phyloP scores from a whole-genome alignment of 2,113 vertebrate species.

The Mustela nigripes region DNA sequence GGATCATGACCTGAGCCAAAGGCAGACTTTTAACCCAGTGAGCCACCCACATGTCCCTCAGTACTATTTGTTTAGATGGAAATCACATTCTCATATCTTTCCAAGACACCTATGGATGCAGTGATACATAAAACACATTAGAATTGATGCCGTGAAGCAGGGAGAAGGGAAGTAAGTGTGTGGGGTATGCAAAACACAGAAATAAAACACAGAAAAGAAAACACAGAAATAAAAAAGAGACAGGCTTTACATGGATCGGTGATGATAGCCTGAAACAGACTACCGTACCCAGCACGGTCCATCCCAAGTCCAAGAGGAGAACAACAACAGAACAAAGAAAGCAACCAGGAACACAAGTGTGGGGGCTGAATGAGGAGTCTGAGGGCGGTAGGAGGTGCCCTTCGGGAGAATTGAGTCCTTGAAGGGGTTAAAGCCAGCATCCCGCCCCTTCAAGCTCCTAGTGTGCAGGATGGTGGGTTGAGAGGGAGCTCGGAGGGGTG shows the following conservation, averaged over 20 bases:
- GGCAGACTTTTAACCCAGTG: no score
- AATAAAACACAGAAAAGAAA: not conserved
- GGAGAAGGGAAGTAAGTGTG: no score
- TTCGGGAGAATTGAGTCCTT: not conserved
- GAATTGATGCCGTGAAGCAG: not conserved
- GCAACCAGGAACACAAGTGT: no score
- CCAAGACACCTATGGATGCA: not conserved
- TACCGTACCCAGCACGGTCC: not conserved
- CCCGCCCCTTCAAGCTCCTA: not conserved
- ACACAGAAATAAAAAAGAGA: not conserved
- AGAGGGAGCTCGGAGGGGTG: not conserved
- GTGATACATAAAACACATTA: not conserved
- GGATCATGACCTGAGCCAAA: no score
- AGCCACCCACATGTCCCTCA: not conserved
- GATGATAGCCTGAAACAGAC: not conserved
- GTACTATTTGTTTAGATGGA: not conserved
- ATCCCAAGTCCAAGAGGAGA: not conserved
- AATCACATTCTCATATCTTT: not conserved
- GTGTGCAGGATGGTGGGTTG: not conserved
- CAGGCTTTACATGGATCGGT: not conserved
- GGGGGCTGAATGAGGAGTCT: not conserved
- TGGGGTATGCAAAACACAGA: not conserved
- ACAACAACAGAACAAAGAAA: not conserved
- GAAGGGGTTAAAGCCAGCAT: not conserved
- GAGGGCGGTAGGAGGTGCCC: accelerated